Conservation (phyloP, 2,888 invertebrate genomes). For the Ecliptopera silaceata region DNA sequence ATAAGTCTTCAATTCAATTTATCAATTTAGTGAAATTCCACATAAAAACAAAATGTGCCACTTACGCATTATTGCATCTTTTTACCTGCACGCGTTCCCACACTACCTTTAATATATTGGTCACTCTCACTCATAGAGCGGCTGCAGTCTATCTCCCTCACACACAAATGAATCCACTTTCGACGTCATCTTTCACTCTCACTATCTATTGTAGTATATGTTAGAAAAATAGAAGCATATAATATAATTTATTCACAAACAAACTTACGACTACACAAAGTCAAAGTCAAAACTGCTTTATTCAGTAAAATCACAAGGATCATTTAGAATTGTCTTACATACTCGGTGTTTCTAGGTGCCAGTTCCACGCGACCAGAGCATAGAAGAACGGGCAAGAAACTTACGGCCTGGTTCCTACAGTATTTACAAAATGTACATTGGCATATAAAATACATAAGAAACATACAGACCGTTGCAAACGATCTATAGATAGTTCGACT, state of each 20-base stretch:
- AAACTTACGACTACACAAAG: neutral
- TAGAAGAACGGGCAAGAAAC: too few species aligned
- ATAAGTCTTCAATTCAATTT: neutral
- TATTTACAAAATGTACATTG: too few species aligned
- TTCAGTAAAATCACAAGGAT: too few species aligned
- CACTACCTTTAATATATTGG: constrained; percentile 50
- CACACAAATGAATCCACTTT: constrained; percentile 54
- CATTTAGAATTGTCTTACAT: too few species aligned
- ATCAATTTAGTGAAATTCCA: constrained; percentile 12
- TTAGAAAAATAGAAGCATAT: constrained; percentile 48
- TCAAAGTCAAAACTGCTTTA: too few species aligned
- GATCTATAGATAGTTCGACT: too few species aligned
- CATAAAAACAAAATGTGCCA: constrained; percentile 12
- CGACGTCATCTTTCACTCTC: constrained; percentile 81
- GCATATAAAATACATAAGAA: too few species aligned
- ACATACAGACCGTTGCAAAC: too few species aligned
- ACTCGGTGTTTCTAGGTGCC: too few species aligned
- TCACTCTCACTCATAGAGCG: constrained; percentile 46
- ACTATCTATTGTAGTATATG: constrained; percentile 66
- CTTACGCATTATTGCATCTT: constrained; percentile 57
- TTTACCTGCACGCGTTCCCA: constrained; percentile 75
- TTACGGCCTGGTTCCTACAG: too few species aligned
- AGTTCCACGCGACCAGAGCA: too few species aligned
- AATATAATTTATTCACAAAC: too few species aligned
- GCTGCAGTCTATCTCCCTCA: constrained; percentile 39